Evolutionary conservation across 2,113 vertebrate genomes (phyloP).

Genomic region (Heloderma charlesbogerti): DNA sequence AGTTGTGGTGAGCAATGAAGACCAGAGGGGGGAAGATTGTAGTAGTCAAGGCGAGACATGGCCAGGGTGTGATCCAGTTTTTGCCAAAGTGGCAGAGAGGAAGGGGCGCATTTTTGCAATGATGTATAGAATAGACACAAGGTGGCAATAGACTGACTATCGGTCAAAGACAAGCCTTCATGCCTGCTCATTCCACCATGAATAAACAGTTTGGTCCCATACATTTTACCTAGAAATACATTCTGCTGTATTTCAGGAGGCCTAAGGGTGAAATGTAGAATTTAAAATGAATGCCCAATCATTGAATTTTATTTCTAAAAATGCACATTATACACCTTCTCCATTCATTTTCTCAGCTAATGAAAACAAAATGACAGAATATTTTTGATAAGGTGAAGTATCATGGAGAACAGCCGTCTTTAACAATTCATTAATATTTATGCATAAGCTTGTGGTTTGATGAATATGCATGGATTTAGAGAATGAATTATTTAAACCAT

Average conservation of each 20-base stretch:
- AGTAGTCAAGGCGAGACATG: neutral
- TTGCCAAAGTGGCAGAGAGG: neutral
- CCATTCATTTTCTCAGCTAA: neutral
- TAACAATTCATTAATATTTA: slow-evolving; percentile 70
- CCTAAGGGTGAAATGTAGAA: slow-evolving; percentile 41
- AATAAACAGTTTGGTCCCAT: neutral
- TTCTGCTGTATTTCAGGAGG: neutral
- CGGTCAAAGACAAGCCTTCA: neutral
- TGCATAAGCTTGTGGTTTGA: slow-evolving; percentile 59
- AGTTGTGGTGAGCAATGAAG: neutral
- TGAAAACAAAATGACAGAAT: slow-evolving; percentile 14
- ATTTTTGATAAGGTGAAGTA: slow-evolving; percentile 47
- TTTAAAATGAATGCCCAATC: slow-evolving; percentile 43
- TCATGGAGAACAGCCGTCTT: slow-evolving; percentile 46
- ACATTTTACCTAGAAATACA: neutral
- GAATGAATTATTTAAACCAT: slow-evolving; percentile 69
- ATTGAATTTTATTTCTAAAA: slow-evolving; percentile 20
- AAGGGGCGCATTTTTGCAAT: neutral
- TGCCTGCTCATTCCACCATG: neutral
- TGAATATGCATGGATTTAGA: slow-evolving; percentile 59
- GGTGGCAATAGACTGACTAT: neutral
- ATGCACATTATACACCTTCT: slow-evolving; percentile 34
- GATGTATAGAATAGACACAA: neutral
- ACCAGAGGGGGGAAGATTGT: neutral
- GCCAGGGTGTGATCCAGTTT: neutral